Evolutionary conservation across 2,113 vertebrate species (phyloP).

Genomic region (Cynoglossus semilaevis): DNA sequence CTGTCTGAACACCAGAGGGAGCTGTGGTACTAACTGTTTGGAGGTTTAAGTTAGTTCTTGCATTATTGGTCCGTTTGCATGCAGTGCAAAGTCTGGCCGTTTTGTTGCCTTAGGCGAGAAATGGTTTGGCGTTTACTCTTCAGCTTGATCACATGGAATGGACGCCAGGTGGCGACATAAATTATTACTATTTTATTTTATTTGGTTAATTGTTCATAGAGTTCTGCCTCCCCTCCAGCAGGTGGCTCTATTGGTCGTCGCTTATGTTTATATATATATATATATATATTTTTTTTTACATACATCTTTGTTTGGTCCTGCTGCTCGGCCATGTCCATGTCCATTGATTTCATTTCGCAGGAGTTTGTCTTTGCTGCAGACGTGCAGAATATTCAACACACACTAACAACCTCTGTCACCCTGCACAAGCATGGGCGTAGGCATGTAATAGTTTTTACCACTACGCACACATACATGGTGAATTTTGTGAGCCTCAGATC

Average conservation of each 20-base stretch:
- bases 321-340: not conserved
- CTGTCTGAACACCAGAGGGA: constrained; percentile 18
- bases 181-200: too few species aligned
- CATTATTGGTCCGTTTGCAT: too few species aligned
- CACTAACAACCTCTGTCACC: constrained; percentile 1
- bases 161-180: too few species aligned
- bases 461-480: constrained; percentile 4
- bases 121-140: too few species aligned
- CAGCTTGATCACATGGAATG: too few species aligned
- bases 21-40: not conserved
- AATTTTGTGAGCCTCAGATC: constrained; percentile 10
- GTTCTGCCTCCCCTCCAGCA: too few species aligned
- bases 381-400: constrained; percentile 14
- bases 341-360: constrained; percentile 10
- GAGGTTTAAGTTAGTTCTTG: not conserved
- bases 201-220: too few species aligned
- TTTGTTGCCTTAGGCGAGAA: too few species aligned
- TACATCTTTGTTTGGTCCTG: not conserved
- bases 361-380: constrained; percentile 1
- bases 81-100: too few species aligned
- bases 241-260: too few species aligned
- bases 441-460: not conserved
- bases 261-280: too few species aligned
- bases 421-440: not conserved
- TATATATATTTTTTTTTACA: too few species aligned